These are phyloP conservation scores for Diplosoma virens DNA, from an alignment of 23 tunicate genomes.

Conservation along the genomic window DNA sequence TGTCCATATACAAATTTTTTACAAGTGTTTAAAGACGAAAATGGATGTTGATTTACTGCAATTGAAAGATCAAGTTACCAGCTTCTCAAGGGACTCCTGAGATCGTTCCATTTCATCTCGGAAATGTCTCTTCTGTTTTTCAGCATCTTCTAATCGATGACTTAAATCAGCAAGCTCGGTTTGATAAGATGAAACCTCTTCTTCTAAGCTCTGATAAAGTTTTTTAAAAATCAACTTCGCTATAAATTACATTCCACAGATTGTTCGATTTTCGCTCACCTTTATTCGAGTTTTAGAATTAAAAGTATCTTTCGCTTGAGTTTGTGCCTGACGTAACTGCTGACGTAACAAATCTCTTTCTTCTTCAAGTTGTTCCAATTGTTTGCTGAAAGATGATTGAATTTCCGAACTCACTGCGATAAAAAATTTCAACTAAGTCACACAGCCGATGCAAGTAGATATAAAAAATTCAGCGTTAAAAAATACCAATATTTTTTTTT, in stretches of 20 bases:
- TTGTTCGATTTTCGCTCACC: slow-evolving; percentile 8
- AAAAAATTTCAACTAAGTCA: no score
- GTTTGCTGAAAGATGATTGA: slow-evolving; percentile 86
- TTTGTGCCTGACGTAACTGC: slow-evolving; percentile 59
- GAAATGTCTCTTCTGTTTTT: slow-evolving; percentile 38
- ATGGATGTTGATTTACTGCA: no score
- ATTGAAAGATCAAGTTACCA: no score
- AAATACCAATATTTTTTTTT: no score
- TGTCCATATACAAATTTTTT: no score
- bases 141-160: slow-evolving; percentile 52
- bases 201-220: slow-evolving; percentile 57
- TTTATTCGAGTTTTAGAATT: slow-evolving; percentile 56
- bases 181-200: slow-evolving; percentile 64
- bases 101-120: slow-evolving; percentile 59
- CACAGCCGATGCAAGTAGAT: no score
- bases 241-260: neutral
- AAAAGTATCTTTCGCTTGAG: slow-evolving; percentile 51
- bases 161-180: slow-evolving; percentile 60
- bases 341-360: slow-evolving; percentile 68
- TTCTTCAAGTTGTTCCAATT: slow-evolving; percentile 77
- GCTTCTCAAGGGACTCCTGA: slow-evolving; percentile 36
- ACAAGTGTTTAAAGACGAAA: no score
- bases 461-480: no score
- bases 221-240: no score
- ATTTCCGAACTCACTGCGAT: slow-evolving; percentile 87